These are phyloP conservation scores for Opisthograptis luteolata DNA, from an alignment of 2,888 invertebrate species.

Conservation along the genomic window DNA sequence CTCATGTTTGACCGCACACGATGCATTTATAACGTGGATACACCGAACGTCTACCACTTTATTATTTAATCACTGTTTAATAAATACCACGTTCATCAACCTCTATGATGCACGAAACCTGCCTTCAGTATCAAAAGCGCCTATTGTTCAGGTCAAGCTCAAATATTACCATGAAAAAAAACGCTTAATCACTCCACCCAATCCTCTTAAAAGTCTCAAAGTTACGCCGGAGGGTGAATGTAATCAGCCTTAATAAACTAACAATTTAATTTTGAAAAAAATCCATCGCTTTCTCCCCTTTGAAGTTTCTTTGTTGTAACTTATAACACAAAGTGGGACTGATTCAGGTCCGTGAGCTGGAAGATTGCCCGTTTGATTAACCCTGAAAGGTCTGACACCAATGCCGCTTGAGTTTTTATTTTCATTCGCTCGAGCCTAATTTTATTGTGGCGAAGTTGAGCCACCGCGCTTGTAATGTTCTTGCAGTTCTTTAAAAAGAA, in stretches of 20 bases:
- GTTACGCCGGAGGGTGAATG: constrained; percentile 10
- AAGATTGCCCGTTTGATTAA: constrained; percentile 63
- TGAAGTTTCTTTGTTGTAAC: constrained; percentile 54
- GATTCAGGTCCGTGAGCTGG: constrained; percentile 56
- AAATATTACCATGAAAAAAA: constrained; percentile 1
- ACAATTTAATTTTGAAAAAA: constrained; percentile 44
- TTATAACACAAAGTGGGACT: constrained; percentile 54
- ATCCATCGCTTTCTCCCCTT: constrained; percentile 41
- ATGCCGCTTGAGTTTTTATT: constrained; percentile 31
- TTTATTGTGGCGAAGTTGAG: constrained; percentile 15
- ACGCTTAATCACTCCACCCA: constrained; percentile 4
- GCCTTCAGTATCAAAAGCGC: too few relatives aligned
- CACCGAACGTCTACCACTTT: too few relatives aligned
- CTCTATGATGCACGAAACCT: too few relatives aligned
- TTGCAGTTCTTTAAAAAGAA: not conserved
- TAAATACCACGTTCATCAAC: too few relatives aligned
- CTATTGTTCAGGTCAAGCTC: not conserved
- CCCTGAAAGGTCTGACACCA: constrained; percentile 45
- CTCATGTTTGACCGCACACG: too few relatives aligned
- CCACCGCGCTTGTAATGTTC: too few relatives aligned
- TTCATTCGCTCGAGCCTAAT: constrained; percentile 27
- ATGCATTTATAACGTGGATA: too few relatives aligned
- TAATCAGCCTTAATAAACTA: constrained; percentile 43
- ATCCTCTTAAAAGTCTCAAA: constrained; percentile 4
- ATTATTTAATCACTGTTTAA: too few relatives aligned